Base-by-base conservation (phyloP, 2,888 invertebrate genomes). In the Siphlonurus alternatus region DNA sequence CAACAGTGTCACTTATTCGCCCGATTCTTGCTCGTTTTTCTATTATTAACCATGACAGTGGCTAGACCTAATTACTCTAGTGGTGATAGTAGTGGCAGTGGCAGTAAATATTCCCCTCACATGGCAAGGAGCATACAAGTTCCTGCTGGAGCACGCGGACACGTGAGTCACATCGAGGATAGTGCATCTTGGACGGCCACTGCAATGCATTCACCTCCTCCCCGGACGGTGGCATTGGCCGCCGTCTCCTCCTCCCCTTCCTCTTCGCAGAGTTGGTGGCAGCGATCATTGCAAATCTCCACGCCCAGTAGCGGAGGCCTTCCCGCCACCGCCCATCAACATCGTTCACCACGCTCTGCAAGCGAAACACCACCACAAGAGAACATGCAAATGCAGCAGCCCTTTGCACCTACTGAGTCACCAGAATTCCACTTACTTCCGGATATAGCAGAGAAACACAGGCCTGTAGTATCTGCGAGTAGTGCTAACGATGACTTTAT, bases 41-140 rank as follows among this genome's bases (percentile, higher is more conserved):
- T 56, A n/a, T 56, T 56, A 22, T 56, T 56, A 22, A 56, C 56
- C 56, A 56, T 56, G 56, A 22, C 56, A 22, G 56, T 56, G 56
- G 38, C 38, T 38, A 38, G 38, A 38, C 38, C 38, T 38, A 38
- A 38, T 38, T 38, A 38, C 38, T 38, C 38, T 38, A 38, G 15
- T 38, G 38, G 38, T 38, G 38, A 15, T 38, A 38, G 5, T 38
- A 38, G 5, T 38, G 15, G 15, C 38, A 38, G 38, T 38, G 38
- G 38, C 38, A 38, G 15, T 38, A 38, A 38, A 10, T 38, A 38
- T 38, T 38, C 38, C 38, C 5, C 38, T 38, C 15, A 38, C 15
- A n/a, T n/a, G n/a, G n/a, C n/a, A n/a, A n/a, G n/a, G n/a, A n/a
- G n/a, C n/a, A n/a, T n/a, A n/a, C 38, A 38, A 38, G 38, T 38